These are phyloP conservation scores for Acanthoscelides obtectus DNA, from an alignment of 2,888 invertebrate species.

Conservation along the genomic window DNA sequence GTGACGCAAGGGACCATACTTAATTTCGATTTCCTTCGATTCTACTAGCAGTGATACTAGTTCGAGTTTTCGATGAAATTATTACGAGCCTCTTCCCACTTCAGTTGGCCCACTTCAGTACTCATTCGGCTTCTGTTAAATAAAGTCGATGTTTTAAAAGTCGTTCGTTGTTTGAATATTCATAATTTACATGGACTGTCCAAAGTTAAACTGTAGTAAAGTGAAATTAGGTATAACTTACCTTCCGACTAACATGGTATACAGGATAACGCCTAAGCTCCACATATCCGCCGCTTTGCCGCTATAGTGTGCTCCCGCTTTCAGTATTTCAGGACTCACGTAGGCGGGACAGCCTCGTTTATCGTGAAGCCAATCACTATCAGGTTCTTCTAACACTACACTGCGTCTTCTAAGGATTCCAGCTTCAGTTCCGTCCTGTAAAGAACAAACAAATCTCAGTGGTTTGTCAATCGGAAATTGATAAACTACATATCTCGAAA, in stretches of 20 bases:
- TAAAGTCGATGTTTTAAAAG: too few relatives aligned
- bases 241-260: constrained; percentile 91
- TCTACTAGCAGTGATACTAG: neutral
- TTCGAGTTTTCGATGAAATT: too few relatives aligned
- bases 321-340: constrained; percentile 88
- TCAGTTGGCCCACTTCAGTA: too few relatives aligned
- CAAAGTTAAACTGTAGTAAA: too few relatives aligned
- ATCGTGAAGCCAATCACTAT: constrained; percentile 78
- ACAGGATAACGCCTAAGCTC: constrained; percentile 87
- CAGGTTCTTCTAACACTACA: constrained; percentile 75
- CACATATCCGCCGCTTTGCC: constrained; percentile 88
- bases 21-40: neutral
- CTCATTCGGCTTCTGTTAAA: too few relatives aligned
- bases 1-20: neutral
- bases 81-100: too few relatives aligned
- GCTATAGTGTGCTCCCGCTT: constrained; percentile 72
- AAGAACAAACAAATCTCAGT: constrained; percentile 31
- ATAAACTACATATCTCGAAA: too few relatives aligned
- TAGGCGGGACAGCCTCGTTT: constrained; percentile 93
- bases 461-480: too few relatives aligned
- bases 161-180: too few relatives aligned
- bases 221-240: constrained; percentile 49
- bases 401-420: constrained; percentile 87
- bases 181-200: too few relatives aligned
- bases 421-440: constrained; percentile 79